Base-by-base conservation (phyloP, 2,797 vertebrate species). In the Neopelma chrysocephalum region DNA sequence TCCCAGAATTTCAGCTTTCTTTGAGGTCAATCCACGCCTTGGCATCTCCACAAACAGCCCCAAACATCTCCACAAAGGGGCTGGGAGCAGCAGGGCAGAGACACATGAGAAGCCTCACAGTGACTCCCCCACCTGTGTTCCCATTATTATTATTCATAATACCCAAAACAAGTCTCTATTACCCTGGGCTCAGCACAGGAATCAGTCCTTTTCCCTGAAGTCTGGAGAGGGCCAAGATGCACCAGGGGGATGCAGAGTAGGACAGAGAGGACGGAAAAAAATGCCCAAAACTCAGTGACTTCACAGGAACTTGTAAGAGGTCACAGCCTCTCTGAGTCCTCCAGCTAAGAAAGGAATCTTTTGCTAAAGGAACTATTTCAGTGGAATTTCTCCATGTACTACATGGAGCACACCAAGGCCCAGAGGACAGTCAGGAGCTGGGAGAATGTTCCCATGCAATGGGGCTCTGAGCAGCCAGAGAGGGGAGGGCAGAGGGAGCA, bases 401-500 rank as follows among this genome's bases (percentile, higher is more conserved):
- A 3, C 4, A 0, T 1, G 1, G 47, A 42, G 47, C 1, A 4
- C 32, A 40, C 16, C 6, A 1, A 23, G 42, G n/a, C 8, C 34
- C 76, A 66, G 56, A 29, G 66, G 27, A 48, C 4, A 1, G 9
- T 9, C 25, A 5, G 69, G 77, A 73, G 47, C 48, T 25, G 50
- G 66, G 43, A 70, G 12, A 45, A 11, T 1, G 21, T 64, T n/a
- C 68, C 72, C 51, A 25, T 72, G n/a, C 13, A 23, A 3, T 0
- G 1, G 31, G 18, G 45, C 5, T 40, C 27, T 11, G 60, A 38
- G 82, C 1, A 10, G 65, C 65, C 17, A 21, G n/a, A 72, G n/a
- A 61, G 38, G 50, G 2, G 1, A 82, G 45, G 0, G 10, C 76
- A 73, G 77, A 20, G 17, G 66, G 53, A 90, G 25, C 1, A 9